These are phyloP conservation scores for Apostichopus japonicus DNA, from an alignment of 35 echinoderm and acorn worm species.

Conservation along the genomic window DNA sequence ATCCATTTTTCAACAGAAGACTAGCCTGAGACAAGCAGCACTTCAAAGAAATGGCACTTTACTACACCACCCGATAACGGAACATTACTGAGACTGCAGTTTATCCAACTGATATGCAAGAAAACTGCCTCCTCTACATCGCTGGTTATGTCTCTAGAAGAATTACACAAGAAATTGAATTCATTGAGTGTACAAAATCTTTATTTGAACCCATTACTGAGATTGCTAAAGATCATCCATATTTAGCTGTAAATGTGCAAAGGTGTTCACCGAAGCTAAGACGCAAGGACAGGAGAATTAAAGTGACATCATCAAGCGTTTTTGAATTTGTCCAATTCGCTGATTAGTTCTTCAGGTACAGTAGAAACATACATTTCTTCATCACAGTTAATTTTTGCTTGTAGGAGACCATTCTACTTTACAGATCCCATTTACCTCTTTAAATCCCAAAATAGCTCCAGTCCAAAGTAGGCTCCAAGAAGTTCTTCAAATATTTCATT, in stretches of 20 bases:
- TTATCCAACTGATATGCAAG: conserved; percentile 13
- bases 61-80: neutral
- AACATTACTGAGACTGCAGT: neutral
- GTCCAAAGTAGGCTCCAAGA: no score
- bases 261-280: neutral
- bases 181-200: neutral
- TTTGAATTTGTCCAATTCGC: conserved; percentile 11
- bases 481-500: no score
- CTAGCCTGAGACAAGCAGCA: neutral
- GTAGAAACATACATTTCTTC: neutral
- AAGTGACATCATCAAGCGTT: neutral
- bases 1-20: conserved; percentile 24
- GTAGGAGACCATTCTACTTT: no score
- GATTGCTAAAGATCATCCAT: neutral
- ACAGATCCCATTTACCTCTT: no score
- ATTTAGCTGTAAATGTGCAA: neutral
- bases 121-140: conserved; percentile 18
- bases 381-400: no score
- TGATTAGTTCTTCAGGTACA: conserved; percentile 24
- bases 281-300: neutral
- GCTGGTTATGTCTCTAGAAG: conserved; percentile 34
- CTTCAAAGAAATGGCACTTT: neutral
- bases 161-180: conserved; percentile 22
- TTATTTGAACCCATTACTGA: neutral
- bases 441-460: no score